These are phyloP conservation scores for Agrochola circellaris DNA, from an alignment of 2,888 invertebrate genomes.

Conservation along the genomic window DNA sequence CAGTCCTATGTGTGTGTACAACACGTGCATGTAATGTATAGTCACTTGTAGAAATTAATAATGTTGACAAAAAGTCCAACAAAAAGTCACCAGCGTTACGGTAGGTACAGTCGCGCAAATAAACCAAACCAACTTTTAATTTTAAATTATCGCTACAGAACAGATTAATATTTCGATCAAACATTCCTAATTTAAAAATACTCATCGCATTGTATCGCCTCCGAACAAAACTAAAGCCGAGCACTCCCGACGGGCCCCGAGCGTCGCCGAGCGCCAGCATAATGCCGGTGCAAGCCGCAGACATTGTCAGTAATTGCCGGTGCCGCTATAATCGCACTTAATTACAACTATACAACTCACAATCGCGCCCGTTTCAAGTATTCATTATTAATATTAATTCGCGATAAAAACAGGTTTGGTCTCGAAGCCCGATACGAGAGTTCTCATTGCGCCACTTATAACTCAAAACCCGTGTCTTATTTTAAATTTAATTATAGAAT, in stretches of 20 bases:
- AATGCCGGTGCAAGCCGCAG: constrained; percentile 76
- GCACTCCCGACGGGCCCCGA: constrained; percentile 58
- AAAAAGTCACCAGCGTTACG: constrained; percentile 40
- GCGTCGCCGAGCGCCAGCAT: constrained; percentile 64
- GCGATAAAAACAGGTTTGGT: constrained; percentile 85
- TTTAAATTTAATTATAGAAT: constrained; percentile 74
- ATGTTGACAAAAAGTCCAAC: constrained; percentile 58
- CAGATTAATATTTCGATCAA: constrained; percentile 53
- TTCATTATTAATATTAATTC: constrained; percentile 89
- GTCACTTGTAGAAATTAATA: constrained; percentile 60
- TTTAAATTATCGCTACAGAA: constrained; percentile 36
- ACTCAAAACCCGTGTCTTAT: constrained; percentile 74
- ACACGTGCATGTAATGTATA: constrained; percentile 45
- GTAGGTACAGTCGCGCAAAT: constrained; percentile 52
- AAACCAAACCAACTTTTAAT: constrained; percentile 25
- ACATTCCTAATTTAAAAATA: constrained; percentile 61
- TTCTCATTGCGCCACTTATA: constrained; percentile 68
- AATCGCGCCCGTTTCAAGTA: constrained; percentile 87
- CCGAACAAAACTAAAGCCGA: constrained; percentile 51
- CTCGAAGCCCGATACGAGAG: constrained; percentile 72
- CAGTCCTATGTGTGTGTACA: constrained; percentile 31
- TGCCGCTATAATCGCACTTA: constrained; percentile 87
- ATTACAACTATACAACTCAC: constrained; percentile 88
- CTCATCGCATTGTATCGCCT: constrained; percentile 46
- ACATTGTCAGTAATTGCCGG: constrained; percentile 84